Evolutionary conservation across 2,888 invertebrate species (phyloP).

Genomic region (Cheilosia scutellata): DNA sequence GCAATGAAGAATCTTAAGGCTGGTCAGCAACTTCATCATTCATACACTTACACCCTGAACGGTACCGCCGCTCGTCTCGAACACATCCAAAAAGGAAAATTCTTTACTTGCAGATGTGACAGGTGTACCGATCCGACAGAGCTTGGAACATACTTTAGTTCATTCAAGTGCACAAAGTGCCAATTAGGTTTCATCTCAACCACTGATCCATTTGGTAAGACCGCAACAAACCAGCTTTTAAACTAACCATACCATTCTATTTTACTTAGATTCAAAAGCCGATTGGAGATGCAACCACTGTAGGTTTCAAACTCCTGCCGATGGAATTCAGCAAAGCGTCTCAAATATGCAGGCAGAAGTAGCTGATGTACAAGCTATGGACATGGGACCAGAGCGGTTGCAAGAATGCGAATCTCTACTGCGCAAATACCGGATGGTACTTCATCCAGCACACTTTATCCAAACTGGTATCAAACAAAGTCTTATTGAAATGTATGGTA

Average conservation of each 20-base stretch:
- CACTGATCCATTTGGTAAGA: conserved; percentile 88
- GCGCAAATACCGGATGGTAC: conserved; percentile 87
- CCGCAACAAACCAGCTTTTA: background rate
- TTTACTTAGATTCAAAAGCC: conserved; percentile 77
- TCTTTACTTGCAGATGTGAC: conserved; percentile 90
- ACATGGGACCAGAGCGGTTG: conserved; percentile 86
- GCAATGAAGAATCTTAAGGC: conserved; percentile 88
- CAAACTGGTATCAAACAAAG: conserved; percentile 88
- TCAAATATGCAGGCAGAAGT: conserved; percentile 88
- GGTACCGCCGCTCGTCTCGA: conserved; percentile 90
- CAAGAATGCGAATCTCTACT: conserved; percentile 88
- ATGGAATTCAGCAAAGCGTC: conserved; percentile 87
- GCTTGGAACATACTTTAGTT: conserved; percentile 91
- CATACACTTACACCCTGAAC: conserved; percentile 91
- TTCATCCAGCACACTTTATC: conserved; percentile 92
- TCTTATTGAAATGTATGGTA: conserved; percentile 91
- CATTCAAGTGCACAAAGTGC: conserved; percentile 91
- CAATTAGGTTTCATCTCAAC: conserved; percentile 89
- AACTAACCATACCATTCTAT: background rate
- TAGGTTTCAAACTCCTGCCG: conserved; percentile 86
- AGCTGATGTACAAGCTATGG: conserved; percentile 87
- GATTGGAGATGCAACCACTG: conserved; percentile 85
- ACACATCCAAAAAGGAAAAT: conserved; percentile 90
- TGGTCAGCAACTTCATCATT: conserved; percentile 88
- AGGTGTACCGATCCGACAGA: conserved; percentile 93